These are phyloP conservation scores for Autographa gamma DNA, from an alignment of 2,888 invertebrate species.

Conservation along the genomic window DNA sequence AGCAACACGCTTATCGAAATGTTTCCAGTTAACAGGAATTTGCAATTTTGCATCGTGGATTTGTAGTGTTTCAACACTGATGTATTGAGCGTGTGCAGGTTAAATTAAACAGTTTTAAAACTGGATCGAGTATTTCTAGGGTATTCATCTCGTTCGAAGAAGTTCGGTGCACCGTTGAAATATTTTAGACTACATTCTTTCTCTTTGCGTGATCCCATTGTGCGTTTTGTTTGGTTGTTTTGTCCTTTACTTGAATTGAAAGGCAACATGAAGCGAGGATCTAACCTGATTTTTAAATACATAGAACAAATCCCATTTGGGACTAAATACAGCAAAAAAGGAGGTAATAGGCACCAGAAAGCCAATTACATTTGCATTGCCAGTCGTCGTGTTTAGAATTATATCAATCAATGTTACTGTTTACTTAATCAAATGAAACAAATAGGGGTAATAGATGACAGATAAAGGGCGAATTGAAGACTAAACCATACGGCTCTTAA, in stretches of 20 bases:
- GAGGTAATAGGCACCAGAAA: too few species aligned
- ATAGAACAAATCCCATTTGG: too few species aligned
- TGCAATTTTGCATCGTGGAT: slow-evolving; percentile 42
- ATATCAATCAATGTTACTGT: too few species aligned
- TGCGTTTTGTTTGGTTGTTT: background rate
- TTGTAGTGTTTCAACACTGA: slow-evolving; percentile 45
- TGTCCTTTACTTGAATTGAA: background rate
- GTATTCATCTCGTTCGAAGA: slow-evolving; percentile 32
- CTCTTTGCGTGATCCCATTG: background rate
- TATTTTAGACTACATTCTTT: slow-evolving; percentile 6
- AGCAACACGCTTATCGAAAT: slow-evolving; percentile 48
- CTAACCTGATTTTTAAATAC: too few species aligned
- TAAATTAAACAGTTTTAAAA: slow-evolving; percentile 55
- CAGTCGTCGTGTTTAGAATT: too few species aligned
- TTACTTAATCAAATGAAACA: background rate
- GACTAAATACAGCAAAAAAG: too few species aligned
- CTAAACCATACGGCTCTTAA: background rate
- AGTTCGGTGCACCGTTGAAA: slow-evolving; percentile 23
- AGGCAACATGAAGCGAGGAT: too few species aligned
- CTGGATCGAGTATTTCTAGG: slow-evolving; percentile 38
- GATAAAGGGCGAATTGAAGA: background rate
- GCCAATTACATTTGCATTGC: too few species aligned
- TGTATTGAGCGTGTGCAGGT: slow-evolving; percentile 51
- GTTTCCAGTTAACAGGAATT: slow-evolving; percentile 30
- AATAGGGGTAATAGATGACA: background rate